Conservation (phyloP, 2,113 vertebrate genomes). For the Sander vitreus region DNA sequence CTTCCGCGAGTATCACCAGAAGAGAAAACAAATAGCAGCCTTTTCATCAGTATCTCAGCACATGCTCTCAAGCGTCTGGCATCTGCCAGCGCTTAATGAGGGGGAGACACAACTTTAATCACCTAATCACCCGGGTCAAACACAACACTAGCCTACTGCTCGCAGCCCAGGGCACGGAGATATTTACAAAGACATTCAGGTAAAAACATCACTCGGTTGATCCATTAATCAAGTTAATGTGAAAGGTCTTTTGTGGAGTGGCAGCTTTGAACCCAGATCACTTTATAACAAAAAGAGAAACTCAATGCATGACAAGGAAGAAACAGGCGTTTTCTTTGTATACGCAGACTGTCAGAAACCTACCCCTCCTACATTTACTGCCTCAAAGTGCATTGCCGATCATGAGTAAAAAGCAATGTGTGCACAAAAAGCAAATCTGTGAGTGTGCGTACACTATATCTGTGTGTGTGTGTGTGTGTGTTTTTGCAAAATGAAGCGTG, state of each 20-base stretch:
- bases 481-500: not conserved
- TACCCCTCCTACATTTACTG: not conserved
- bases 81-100: conserved; percentile 51
- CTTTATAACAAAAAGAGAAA: conserved; percentile 42
- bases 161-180: not conserved
- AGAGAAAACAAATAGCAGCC: conserved; percentile 30
- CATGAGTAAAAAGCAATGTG: not conserved
- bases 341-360: not conserved
- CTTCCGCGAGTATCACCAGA: conserved; percentile 16
- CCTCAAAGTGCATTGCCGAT: not conserved
- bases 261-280: conserved; percentile 42
- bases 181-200: conserved; percentile 1
- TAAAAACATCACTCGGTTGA: conserved; percentile 44
- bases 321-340: conserved; percentile 20
- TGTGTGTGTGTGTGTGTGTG: not conserved
- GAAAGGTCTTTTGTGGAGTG: conserved; percentile 30
- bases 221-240: conserved; percentile 65
- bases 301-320: conserved; percentile 45
- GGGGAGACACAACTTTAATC: conserved; percentile 53
- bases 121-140: conserved; percentile 49
- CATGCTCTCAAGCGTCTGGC: conserved; percentile 32
- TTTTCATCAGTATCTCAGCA: conserved; percentile 64
- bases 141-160: conserved; percentile 23
- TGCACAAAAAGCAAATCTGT: not conserved
- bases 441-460: not conserved